These are phyloP conservation scores for Semibalanus balanoides DNA, from an alignment of 1,140 invertebrate species.

Conservation along the genomic window DNA sequence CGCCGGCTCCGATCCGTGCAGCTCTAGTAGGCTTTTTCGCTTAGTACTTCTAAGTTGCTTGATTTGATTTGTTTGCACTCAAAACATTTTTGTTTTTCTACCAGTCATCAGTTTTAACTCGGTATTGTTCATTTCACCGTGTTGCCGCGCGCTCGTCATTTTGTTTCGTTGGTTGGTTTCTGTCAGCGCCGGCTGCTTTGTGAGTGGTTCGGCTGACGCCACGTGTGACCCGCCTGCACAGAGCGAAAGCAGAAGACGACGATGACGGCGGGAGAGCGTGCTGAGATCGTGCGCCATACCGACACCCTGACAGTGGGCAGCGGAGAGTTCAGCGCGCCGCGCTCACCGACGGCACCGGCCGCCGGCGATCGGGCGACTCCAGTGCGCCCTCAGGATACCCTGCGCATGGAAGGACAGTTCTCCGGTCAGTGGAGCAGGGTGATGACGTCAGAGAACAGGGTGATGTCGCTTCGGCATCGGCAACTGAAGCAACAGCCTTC, in stretches of 20 bases:
- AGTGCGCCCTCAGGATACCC: conserved; percentile 32
- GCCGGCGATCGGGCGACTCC: conserved; percentile 30
- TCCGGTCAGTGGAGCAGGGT: conserved; percentile 20
- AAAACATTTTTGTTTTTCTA: too few relatives aligned
- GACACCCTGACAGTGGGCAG: conserved; percentile 39
- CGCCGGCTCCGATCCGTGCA: background rate
- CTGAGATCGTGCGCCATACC: conserved; percentile 31
- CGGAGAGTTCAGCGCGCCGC: conserved; percentile 21
- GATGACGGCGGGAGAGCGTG: conserved; percentile 26
- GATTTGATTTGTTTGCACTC: too few relatives aligned
- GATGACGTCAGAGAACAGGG: too few relatives aligned
- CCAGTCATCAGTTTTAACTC: too few relatives aligned
- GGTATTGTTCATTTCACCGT: too few relatives aligned
- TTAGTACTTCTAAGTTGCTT: too few relatives aligned
- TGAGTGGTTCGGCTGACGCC: too few relatives aligned
- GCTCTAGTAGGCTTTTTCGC: background rate
- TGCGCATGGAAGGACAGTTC: conserved; percentile 44
- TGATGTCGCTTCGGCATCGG: too few relatives aligned
- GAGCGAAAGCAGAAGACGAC: background rate
- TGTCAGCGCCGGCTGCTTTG: too few relatives aligned
- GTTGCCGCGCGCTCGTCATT: too few relatives aligned
- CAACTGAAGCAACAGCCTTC: too few relatives aligned
- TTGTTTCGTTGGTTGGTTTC: too few relatives aligned
- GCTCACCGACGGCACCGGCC: conserved; percentile 29
- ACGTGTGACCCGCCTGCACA: background rate